phyloP scores from a whole-genome alignment of 2,888 invertebrate species.

The Pristionchus exspectatus region DNA sequence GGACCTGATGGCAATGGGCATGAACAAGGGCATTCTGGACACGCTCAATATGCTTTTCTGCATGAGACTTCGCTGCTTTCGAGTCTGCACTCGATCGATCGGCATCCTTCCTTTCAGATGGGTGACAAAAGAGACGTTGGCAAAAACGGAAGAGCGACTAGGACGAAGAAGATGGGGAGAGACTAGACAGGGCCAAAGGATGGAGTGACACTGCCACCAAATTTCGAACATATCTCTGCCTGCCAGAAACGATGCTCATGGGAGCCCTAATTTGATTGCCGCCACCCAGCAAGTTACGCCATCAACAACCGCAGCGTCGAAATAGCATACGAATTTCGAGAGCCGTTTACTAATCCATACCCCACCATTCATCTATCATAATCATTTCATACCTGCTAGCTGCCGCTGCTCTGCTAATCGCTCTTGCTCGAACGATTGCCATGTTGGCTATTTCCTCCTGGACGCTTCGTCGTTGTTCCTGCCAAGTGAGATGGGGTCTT shows the following conservation, averaged over 20 bases:
- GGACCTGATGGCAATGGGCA: conserved; percentile 3
- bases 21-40: not conserved
- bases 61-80: not conserved
- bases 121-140: not conserved
- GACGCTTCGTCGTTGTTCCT: conserved; percentile 68
- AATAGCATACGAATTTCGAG: not conserved
- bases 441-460: conserved; percentile 58
- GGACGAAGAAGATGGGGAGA: not conserved
- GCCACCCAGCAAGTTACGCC: not conserved
- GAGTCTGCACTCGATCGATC: not conserved
- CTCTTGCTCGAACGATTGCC: conserved; percentile 52
- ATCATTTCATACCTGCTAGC: not conserved
- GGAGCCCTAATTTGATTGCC: conserved; percentile 7
- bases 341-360: not conserved
- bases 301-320: not conserved
- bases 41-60: not conserved
- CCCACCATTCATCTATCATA: not conserved
- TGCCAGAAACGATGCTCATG: conserved; percentile 5
- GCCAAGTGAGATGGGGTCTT: conserved; percentile 51
- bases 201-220: not conserved
- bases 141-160: not conserved
- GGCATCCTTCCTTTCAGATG: conserved; percentile 15
- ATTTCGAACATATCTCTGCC: conserved; percentile 36
- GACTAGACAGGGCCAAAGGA: conserved; percentile 21
- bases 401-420: conserved; percentile 25